phyloP scores from a whole-genome alignment of 1,140 invertebrate genomes.

The Macrocentrus cingulum region DNA sequence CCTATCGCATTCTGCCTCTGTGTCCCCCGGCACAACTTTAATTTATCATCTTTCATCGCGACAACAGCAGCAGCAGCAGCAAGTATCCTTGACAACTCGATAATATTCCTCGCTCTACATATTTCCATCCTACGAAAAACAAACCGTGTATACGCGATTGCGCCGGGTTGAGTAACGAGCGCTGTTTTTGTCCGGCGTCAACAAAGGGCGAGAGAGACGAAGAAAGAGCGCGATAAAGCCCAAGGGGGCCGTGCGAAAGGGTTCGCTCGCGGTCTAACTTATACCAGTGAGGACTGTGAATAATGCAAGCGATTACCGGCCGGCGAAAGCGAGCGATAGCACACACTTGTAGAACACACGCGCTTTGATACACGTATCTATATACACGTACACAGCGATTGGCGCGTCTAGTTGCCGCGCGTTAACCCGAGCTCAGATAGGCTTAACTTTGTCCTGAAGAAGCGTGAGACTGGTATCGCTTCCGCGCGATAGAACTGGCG shows the following conservation, averaged over 20 bases:
- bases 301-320: constrained; percentile 33
- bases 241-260: constrained; percentile 23
- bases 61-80: background rate
- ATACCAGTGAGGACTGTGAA: constrained; percentile 29
- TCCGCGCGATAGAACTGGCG: constrained; percentile 9
- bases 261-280: constrained; percentile 25
- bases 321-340: constrained; percentile 19
- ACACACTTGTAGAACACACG: background rate
- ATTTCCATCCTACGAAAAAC: background rate
- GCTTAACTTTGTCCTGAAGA: constrained; percentile 23
- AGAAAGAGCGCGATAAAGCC: constrained; percentile 28
- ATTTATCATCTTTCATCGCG: constrained; percentile 8
- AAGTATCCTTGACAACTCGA: constrained; percentile 5
- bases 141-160: no score
- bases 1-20: background rate
- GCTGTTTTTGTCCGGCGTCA: no score
- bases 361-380: background rate
- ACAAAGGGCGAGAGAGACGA: constrained; percentile 4
- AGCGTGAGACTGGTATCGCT: constrained; percentile 18
- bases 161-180: no score
- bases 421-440: constrained; percentile 19
- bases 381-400: background rate
- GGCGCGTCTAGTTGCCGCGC: constrained; percentile 8
- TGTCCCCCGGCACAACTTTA: background rate
- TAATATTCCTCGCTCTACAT: background rate